These are phyloP conservation scores for Siniperca scherzeri DNA, from an alignment of 2,797 vertebrate genomes.

Conservation along the genomic window DNA sequence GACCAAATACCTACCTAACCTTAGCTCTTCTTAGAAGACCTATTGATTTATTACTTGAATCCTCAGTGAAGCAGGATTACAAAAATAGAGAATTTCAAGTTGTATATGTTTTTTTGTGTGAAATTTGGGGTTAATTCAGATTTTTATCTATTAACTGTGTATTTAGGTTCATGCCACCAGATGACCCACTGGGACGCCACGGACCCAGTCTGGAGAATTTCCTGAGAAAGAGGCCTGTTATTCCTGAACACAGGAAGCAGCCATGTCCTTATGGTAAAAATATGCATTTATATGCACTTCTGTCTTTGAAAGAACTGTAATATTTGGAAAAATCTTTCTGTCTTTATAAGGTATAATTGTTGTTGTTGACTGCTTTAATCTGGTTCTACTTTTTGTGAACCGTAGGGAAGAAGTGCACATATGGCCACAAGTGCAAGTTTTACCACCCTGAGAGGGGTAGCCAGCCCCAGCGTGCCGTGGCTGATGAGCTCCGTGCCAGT, in stretches of 20 bases:
- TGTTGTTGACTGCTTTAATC: conserved; percentile 7
- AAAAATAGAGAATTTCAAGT: neutral
- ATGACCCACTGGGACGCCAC: conserved; percentile 97
- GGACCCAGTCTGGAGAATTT: conserved; percentile 99
- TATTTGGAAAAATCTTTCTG: neutral
- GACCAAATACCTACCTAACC: neutral
- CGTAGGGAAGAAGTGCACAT: conserved; percentile 96
- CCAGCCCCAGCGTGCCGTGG: conserved; percentile 95
- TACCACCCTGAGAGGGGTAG: conserved; percentile 96
- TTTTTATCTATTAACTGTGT: conserved; percentile 26
- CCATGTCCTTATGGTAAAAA: conserved; percentile 96
- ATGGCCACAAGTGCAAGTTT: conserved; percentile 99
- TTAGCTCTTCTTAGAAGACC: neutral
- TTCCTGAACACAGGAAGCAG: conserved; percentile 96
- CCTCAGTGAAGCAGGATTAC: neutral
- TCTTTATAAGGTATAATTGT: neutral
- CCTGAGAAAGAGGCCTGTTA: conserved; percentile 93
- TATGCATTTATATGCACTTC: too few relatives aligned
- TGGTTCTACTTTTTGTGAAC: too few relatives aligned
- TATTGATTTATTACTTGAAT: neutral
- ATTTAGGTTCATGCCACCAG: conserved; percentile 97
- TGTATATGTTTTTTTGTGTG: neutral
- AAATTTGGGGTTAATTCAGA: neutral
- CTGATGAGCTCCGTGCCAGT: conserved; percentile 97
- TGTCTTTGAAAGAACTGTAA: neutral